Conservation (phyloP, 2,797 vertebrate genomes). For the Poeciliopsis presidionis region DNA sequence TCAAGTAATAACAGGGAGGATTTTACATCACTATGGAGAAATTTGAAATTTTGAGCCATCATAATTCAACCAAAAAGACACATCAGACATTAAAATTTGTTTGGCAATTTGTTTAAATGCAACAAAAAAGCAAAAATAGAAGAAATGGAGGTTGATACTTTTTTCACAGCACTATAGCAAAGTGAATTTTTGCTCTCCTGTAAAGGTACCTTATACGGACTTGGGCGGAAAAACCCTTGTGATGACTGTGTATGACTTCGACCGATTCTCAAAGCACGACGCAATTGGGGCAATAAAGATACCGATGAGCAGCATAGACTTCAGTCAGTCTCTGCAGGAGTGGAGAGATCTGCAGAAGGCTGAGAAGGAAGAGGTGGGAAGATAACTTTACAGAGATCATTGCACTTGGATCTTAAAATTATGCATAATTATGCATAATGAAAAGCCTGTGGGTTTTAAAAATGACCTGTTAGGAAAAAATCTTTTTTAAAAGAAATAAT, state of each 20-base stretch:
- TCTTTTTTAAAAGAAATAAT: background rate
- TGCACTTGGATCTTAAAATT: background rate
- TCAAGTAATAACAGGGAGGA: background rate
- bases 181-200: conserved; percentile 12
- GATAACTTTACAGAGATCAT: background rate
- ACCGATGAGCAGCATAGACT: conserved; percentile 95
- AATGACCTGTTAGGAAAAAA: background rate
- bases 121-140: background rate
- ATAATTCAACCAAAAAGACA: background rate
- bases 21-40: background rate
- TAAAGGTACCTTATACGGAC: conserved; percentile 92
- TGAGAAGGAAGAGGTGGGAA: conserved; percentile 97
- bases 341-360: conserved; percentile 96
- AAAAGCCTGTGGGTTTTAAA: background rate
- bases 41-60: background rate
- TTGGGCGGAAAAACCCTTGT: conserved; percentile 95
- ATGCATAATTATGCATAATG: background rate
- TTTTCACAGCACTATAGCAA: background rate
- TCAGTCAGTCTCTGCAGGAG: conserved; percentile 94
- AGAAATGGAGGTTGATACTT: background rate
- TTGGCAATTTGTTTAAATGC: background rate
- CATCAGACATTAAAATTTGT: background rate
- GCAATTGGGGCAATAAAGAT: conserved; percentile 95
- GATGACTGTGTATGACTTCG: conserved; percentile 98
- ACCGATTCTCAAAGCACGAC: conserved; percentile 99